Base-by-base conservation (phyloP, 2,113 vertebrate species). In the Narcine bancroftii region DNA sequence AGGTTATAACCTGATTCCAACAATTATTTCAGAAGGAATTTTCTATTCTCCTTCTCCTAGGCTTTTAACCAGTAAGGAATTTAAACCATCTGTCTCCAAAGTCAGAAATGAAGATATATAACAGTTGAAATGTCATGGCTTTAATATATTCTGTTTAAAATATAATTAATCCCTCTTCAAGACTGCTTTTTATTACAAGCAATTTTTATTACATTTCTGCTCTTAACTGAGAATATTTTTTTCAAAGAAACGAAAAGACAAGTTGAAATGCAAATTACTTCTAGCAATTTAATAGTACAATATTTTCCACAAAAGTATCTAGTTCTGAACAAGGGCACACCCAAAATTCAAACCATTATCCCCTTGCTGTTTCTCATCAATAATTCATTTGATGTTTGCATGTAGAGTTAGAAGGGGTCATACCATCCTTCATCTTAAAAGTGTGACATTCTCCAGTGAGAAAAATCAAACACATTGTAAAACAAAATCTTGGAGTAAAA, bases 11-110 rank as follows among this genome's bases (percentile, higher is more conserved):
- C n/a, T 60, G 33, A 56, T 36, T 87, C 81, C 53, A 36, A 33
- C 81, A 36, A 60, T 87, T 60, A 87, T n/a, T 36, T n/a, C 53
- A 36, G 13, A 87, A 60, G 53, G 53, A 29, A 56, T 87, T 60
- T 87, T 87, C 53, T 87, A 9, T 15, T 87, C 33, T n/a, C 33
- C 81, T 60, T 7, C 81, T 87, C 13, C n/a, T 36, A n/a, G 29
- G 53, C 33, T 60, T 19, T 53, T 87, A 60, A 60, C 81, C 81
- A 87, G 50, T 7, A 1, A 53, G 81, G 81, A 87, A 87, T 87
- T 60, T 17, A 87, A 87, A 63, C 81, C 81, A 87, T 87, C 81
- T 87, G 81, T 60, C 53, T 87, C 81, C 81, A 87, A 87, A 87
- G 81, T 60, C 72, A 15, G n/a, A 75, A n/a, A 75, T 75, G 36